Evolutionary conservation across 2,888 invertebrate species (phyloP), one percentile per base, ranked within the genome.

Genomic region (Limnephilus auricula): DNA sequence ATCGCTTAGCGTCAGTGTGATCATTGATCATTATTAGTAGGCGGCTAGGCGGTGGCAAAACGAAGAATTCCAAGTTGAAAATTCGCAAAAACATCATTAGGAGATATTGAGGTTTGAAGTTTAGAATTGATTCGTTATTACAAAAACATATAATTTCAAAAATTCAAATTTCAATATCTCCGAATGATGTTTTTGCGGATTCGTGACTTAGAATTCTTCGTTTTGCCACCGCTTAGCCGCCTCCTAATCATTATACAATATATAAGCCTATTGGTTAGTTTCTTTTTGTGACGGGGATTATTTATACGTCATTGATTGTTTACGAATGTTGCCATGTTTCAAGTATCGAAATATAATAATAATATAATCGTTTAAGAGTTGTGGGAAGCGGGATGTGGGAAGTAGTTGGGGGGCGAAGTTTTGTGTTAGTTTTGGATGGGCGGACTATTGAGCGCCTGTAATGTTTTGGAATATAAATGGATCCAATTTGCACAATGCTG

Each of bases 331-430:
- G 85, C 45, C 85, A 85, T 40, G 40, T 40, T 85, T 85, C 40
- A 85, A 25, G 85, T 85, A 40, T 85, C 34, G n/a, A 85, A 85
- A 85, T 85, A 13, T 85, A 40, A 40, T 32, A 50, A 50, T 65
- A 65, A 65, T 65, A 65, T 65, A n/a, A 65, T 65, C 65, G 65
- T 65, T 50, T 65, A 65, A 65, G 65, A 65, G 65, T 65, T 65
- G 65, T 65, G 65, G 65, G 65, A 65, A 65, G 65, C 65, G 25
- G 65, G 65, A 65, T 65, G 50, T 65, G 65, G 65, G 65, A 65
- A 65, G 65, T n/a, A 25, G 65, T 65, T 65, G 65, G 25, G 65
- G n/a, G 25, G 65, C 25, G 65, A 25, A 65, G 65, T 25, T 65
- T 65, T 25, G 65, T 65, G 65, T 65, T 65, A 9, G 65, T 65